Evolutionary conservation across 2,888 invertebrate species (phyloP).

Genomic region (Seladonia tumulorum): DNA sequence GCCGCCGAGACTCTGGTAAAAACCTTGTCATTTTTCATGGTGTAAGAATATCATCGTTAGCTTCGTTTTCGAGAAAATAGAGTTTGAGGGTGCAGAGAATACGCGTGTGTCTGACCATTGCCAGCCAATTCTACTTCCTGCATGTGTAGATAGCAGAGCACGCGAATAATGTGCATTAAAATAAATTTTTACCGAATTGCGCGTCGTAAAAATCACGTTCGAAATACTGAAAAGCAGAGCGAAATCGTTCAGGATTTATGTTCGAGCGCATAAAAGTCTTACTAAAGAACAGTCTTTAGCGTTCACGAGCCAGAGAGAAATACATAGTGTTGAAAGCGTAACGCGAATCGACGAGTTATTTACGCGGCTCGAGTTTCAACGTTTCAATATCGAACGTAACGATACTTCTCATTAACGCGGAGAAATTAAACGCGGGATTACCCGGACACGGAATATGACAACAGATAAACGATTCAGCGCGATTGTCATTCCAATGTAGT

Average conservation of each 20-base stretch:
- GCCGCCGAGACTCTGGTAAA: background rate
- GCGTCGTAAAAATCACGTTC: background rate
- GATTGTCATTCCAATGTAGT: slow-evolving; percentile 1
- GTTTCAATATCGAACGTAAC: background rate
- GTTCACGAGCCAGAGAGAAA: background rate
- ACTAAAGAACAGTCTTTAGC: slow-evolving; percentile 3
- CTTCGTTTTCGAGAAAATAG: no score
- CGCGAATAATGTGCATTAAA: no score
- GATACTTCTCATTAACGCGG: background rate
- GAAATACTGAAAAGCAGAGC: background rate
- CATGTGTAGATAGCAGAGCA: no score
- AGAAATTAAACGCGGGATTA: background rate
- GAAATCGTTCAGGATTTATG: background rate
- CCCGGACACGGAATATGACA: background rate
- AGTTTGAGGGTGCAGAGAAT: no score
- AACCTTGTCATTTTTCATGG: background rate
- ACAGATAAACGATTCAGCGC: background rate
- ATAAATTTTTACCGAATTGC: background rate
- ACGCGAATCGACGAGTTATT: background rate
- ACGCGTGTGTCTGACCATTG: no score
- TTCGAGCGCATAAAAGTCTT: background rate
- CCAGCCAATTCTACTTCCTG: no score
- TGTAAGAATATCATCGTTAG: background rate
- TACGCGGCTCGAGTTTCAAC: background rate
- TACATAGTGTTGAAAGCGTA: background rate